Base-by-base conservation (phyloP, 1,140 invertebrate species). In the Rhizoglyphus robini region DNA sequence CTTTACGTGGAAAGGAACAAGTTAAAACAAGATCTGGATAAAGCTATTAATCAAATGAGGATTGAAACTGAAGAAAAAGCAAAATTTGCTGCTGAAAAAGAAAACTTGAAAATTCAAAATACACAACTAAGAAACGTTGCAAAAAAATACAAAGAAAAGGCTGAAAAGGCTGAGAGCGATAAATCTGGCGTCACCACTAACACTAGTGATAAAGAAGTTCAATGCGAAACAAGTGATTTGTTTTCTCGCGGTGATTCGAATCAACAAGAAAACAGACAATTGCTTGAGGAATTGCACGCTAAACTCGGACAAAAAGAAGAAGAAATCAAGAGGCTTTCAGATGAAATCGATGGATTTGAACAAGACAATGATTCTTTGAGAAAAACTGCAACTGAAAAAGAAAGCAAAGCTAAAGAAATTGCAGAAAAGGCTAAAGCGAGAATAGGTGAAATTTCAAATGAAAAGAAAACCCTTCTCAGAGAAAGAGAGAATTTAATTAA, bases 401-500 rank as follows among this genome's bases (percentile, higher is more conserved):
- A 61, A 25, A 38, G 46, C 15, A 61, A 20, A 20, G 59, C 59
- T 1, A 61, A 61, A 25, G 46, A 61, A 27, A 61, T 61, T 41
- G 59, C 59, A 5, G 13, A 41, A 38, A 23, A 61, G 29, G 59
- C 59, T 27, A 61, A 61, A 61, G 34, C 38, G 46, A 15, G 59
- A 3, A 20, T 61, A 2, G 18, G 34, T 3, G 59, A 34, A 15
- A 2, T 61, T n/a, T 15, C 31, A n/a, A 13, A 15, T 3, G 59
- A 61, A 61, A 61, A 61, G 23, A 36, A 4, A 2, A 41, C 8
- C 1, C 11, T 61, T 2, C 27, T 46, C 2, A 61, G 46, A 41
- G 59, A 61, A 20, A 38, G 31, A 41, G 59, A 61, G 29, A 61
- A 11, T 15, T 15, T 61, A 8, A 23, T 20, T 18, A 61, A 61